Evolutionary conservation across 2,797 vertebrate genomes (phyloP), one percentile per base, ranked within the genome.

Genomic region (Ctenopoma multispine): DNA sequence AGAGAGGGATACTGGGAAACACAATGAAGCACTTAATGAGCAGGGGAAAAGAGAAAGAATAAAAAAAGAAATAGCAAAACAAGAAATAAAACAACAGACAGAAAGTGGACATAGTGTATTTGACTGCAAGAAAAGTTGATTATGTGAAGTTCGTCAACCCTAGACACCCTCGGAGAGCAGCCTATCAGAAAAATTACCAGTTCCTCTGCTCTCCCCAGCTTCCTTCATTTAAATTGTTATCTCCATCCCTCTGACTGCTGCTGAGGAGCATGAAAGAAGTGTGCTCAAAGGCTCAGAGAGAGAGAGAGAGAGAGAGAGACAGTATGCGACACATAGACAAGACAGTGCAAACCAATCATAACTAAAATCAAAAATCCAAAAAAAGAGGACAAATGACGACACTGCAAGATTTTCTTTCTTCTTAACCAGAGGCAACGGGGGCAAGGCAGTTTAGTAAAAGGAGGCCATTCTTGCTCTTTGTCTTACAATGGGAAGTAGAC

Each of bases 161-260:
- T 53, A 47, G 62, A 68, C 43, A 47, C 46, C 68, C 67, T 69
- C 63, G 49, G 68, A 77, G 75, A 87, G 68, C 61, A 74, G 75
- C 74, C 69, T 75, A 79, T 82, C 75, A 78, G 63, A 55, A 75
- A 80, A 78, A 85, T 81, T 81, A 66, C 63, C 72, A 67, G 63
- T 79, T 77, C 21, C 56, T 77, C 68, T 81, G 77, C 64, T 68
- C 54, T 85, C 69, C 75, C 63, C 27, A 53, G 77, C 74, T 66
- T 78, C 70, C 61, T 80, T 86, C 63, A 79, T 87, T 90, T 82
- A 81, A 85, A 85, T 69, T n/a, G 56, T 80, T 81, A 87, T 88
- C 79, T 82, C 65, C 63, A 58, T 82, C 73, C 55, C 54, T 73
- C 75, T 69, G 65, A 82, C 71, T 82, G 65, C 69, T 75, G 76